A percentile compares a stretch with the other conserved stretches of the same genome.
Conservation (phyloP, 2,797 vertebrate genomes). For the Ispidina lecontei region DNA sequence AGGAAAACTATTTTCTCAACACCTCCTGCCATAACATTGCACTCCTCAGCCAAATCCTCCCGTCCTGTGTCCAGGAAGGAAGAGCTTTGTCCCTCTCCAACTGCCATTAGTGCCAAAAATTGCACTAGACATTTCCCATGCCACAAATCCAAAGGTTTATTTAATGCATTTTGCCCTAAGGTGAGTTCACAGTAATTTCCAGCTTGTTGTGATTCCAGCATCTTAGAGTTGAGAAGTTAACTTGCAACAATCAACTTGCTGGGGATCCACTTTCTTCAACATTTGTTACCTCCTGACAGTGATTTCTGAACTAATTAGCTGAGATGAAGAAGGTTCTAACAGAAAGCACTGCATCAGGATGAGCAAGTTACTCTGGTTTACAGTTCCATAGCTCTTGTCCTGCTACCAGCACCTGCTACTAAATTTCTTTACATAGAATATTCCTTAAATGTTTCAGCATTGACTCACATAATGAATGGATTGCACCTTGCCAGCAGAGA, state of each 20-base stretch:
- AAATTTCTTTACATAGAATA: not conserved
- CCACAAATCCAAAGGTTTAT: not conserved
- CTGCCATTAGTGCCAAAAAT: constrained; percentile 16
- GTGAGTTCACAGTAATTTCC: constrained; percentile 12
- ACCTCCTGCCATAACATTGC: not conserved
- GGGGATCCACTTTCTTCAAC: not conserved
- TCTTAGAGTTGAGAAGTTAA: not conserved
- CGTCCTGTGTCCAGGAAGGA: not conserved
- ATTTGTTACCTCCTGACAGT: not conserved
- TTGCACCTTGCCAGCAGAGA: not conserved
- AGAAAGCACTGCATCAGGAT: not conserved
- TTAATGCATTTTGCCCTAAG: constrained; percentile 48
- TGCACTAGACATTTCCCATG: constrained; percentile 19
- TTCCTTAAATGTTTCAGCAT: not conserved
- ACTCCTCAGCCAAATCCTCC: not conserved
- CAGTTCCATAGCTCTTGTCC: not conserved
- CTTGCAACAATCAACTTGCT: not conserved
- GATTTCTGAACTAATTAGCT: not conserved
- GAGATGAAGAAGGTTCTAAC: not conserved
- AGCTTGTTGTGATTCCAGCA: not conserved
- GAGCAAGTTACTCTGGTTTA: not conserved
- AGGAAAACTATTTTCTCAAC: not conserved
- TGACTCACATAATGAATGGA: rapidly evolving
- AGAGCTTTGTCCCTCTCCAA: not conserved
- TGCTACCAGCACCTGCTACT: not conserved